Evolutionary conservation across 2,888 invertebrate genomes (phyloP), one percentile per base, ranked within the genome.

Genomic region (Hyalella azteca): DNA sequence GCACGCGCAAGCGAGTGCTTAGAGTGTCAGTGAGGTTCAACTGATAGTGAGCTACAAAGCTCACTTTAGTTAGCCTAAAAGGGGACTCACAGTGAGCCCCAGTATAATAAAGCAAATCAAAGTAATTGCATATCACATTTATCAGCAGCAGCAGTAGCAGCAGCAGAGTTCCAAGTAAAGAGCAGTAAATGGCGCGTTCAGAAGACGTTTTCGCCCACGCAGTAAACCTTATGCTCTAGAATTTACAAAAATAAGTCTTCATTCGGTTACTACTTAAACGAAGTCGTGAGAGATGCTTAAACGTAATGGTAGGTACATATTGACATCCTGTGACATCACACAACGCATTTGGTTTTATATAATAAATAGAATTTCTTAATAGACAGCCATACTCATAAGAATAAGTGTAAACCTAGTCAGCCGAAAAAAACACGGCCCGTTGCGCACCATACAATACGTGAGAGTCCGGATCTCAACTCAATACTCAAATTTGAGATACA

Each of bases 181-280:
- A n/a, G n/a, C n/a, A n/a, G n/a, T n/a, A n/a, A n/a, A n/a, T n/a
- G n/a, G n/a, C n/a, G n/a, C n/a, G n/a, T n/a, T n/a, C n/a, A n/a
- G n/a, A n/a, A n/a, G n/a, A n/a, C n/a, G n/a, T n/a, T n/a, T n/a
- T n/a, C n/a, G n/a, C n/a, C n/a, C n/a, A n/a, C 11, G 54, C 32
- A 66, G 36, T 36, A 36, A 19, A 19, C 66, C 66, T 66, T 66
- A 66, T 66, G 36, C 32, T 66, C 66, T 66, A 66, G 39, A 66
- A 66, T 66, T 66, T 66, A 66, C 66, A 66, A 66, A 66, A 66
- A 66, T 66, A 66, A 66, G 66, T 66, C 66, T 66, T 66, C 66
- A 66, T 66, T 66, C 36, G 66, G 66, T 66, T 66, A 29, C 66
- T 66, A 66, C 66, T 66, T 66, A 66, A 66, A 66, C 66, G 36